A percentile compares a stretch with the other conserved stretches of the same genome.
These are phyloP conservation scores for Spatulosminthurus flaviceps DNA, from an alignment of 2,888 invertebrate species.

Conservation along the genomic window DNA sequence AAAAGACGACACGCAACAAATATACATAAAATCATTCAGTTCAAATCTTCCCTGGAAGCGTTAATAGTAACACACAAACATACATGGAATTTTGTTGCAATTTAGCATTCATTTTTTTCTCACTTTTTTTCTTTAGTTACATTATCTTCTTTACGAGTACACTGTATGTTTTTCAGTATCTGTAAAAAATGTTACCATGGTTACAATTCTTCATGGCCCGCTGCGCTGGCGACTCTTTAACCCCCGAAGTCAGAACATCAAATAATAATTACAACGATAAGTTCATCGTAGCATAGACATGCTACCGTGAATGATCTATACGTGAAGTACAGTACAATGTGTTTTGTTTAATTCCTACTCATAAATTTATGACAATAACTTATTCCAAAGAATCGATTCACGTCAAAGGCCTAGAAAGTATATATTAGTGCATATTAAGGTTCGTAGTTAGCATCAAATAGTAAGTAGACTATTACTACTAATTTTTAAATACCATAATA, in stretches of 20 bases:
- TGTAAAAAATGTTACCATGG: conserved; percentile 39
- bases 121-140: conserved; percentile 2
- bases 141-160: not conserved
- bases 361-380: conserved; percentile 18
- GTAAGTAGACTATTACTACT: conserved; percentile 19
- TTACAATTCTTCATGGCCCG: conserved; percentile 24
- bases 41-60: conserved; percentile 44
- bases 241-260: conserved; percentile 8
- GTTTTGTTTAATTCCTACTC: conserved; percentile 7
- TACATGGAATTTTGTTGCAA: conserved; percentile 25
- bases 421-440: conserved; percentile 32
- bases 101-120: conserved; percentile 24
- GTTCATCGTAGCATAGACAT: not conserved
- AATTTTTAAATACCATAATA: not conserved
- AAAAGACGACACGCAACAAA: conserved; percentile 38
- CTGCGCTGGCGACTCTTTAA: conserved; percentile 22
- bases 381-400: conserved; percentile 35
- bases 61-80: conserved; percentile 30
- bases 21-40: conserved; percentile 32
- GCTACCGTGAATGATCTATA: conserved; percentile 5
- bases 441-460: conserved; percentile 20
- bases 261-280: conserved; percentile 31
- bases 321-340: not conserved
- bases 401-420: conserved; percentile 41
- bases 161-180: conserved; percentile 14